Conservation (phyloP, 1,140 invertebrate genomes). For the Bilobella aurantiaca region DNA sequence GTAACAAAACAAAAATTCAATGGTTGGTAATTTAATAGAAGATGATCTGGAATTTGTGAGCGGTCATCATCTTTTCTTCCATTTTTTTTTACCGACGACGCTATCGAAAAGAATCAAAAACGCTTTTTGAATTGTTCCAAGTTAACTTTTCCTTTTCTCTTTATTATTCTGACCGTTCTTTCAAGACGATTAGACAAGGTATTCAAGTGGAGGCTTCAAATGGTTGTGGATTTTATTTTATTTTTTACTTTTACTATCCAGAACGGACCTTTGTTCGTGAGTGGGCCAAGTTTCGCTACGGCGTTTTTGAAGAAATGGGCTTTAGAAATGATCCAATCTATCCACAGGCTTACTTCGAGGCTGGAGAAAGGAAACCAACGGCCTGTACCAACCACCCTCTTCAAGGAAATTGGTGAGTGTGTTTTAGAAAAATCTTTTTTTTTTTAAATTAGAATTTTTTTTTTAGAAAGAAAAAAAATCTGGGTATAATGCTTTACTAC, state of each 20-base stretch:
- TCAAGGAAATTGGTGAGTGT: constrained; percentile 42
- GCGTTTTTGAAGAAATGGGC: constrained; percentile 58
- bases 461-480: too few relatives aligned
- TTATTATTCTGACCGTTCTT: constrained; percentile 9
- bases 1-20: too few relatives aligned
- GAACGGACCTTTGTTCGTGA: constrained; percentile 50
- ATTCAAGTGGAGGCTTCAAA: constrained; percentile 15
- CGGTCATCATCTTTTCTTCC: neutral
- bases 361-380: constrained; percentile 40
- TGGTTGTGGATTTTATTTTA: neutral
- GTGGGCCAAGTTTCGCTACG: constrained; percentile 57
- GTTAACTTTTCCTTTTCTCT: neutral
- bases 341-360: constrained; percentile 38
- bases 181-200: constrained; percentile 16
- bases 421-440: neutral
- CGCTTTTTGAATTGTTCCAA: neutral
- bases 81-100: neutral
- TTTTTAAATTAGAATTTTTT: too few relatives aligned
- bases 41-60: too few relatives aligned
- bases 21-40: too few relatives aligned
- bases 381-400: constrained; percentile 43
- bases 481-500: too few relatives aligned
- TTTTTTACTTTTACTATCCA: too few relatives aligned
- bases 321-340: constrained; percentile 50
- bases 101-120: neutral